These are phyloP conservation scores for Corythoichthys haematopterus DNA, from an alignment of 2,113 vertebrate genomes.

Conservation along the genomic window DNA sequence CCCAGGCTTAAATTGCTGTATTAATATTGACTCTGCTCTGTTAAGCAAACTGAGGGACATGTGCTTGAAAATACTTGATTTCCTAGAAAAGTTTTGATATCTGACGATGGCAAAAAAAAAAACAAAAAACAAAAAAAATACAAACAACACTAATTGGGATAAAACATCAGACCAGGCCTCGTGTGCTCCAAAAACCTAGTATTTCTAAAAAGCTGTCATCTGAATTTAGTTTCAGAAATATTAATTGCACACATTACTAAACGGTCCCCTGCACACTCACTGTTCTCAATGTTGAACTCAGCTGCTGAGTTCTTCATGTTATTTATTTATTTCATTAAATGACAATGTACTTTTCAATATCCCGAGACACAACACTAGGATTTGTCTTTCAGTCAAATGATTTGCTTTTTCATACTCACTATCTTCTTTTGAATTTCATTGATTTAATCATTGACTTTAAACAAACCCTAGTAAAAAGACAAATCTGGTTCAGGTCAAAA, in stretches of 20 bases:
- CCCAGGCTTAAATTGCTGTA: constrained; percentile 61
- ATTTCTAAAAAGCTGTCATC: background rate
- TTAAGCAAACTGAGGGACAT: constrained; percentile 62
- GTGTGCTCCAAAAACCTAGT: background rate
- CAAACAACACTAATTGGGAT: background rate
- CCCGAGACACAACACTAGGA: background rate
- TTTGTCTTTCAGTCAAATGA: background rate
- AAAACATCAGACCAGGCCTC: constrained; percentile 17
- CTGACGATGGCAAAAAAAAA: constrained; percentile 38
- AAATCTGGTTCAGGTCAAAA: constrained; percentile 47
- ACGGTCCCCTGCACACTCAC: background rate
- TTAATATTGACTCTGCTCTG: constrained; percentile 69
- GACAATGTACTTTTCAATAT: background rate
- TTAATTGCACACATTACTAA: background rate
- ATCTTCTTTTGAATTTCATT: constrained; percentile 39
- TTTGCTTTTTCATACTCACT: constrained; percentile 9
- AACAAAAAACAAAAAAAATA: too few relatives aligned
- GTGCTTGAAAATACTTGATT: constrained; percentile 59
- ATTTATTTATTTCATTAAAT: background rate
- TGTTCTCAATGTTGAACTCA: too few relatives aligned
- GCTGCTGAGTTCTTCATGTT: background rate
- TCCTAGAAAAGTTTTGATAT: constrained; percentile 56
- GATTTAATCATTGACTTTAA: constrained; percentile 64
- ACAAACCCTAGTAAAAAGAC: constrained; percentile 52
- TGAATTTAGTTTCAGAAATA: background rate